phyloP scores from a whole-genome alignment of 1,140 invertebrate species.

The Meloidogyne floridensis region DNA sequence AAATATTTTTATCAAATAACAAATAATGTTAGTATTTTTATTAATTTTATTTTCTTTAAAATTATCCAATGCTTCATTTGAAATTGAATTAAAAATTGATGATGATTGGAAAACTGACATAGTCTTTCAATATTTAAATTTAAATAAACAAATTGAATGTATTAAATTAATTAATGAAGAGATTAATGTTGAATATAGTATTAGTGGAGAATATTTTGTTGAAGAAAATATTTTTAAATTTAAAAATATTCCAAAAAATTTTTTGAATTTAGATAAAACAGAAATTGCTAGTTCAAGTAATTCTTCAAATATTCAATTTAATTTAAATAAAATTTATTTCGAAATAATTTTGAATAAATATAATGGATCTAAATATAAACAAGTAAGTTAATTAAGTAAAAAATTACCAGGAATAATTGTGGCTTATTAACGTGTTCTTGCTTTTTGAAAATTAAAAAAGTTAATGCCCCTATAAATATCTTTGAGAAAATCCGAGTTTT shows the following conservation, averaged over 20 bases:
- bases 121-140: neutral
- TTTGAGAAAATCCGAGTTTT: too few species aligned
- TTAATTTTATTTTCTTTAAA: conserved; percentile 1
- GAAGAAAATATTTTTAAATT: neutral
- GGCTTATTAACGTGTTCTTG: too few species aligned
- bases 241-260: neutral
- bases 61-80: neutral
- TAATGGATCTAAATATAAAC: neutral
- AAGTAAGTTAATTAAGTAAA: neutral
- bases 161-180: conserved; percentile 4
- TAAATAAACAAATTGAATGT: neutral
- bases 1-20: neutral
- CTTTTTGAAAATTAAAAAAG: too few species aligned
- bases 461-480: too few species aligned
- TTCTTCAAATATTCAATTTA: neutral
- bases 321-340: conserved; percentile 4
- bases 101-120: neutral
- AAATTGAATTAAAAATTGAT: neutral
- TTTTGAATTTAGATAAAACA: neutral
- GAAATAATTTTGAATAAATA: neutral
- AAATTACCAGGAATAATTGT: too few species aligned
- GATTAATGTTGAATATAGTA: neutral
- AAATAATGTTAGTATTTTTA: conserved; percentile 7
- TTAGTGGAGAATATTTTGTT: neutral
- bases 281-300: neutral